A percentile compares a stretch with the other conserved stretches of the same genome.
phyloP scores from a whole-genome alignment of 2,113 vertebrate genomes.

The Triplophysa rosa region DNA sequence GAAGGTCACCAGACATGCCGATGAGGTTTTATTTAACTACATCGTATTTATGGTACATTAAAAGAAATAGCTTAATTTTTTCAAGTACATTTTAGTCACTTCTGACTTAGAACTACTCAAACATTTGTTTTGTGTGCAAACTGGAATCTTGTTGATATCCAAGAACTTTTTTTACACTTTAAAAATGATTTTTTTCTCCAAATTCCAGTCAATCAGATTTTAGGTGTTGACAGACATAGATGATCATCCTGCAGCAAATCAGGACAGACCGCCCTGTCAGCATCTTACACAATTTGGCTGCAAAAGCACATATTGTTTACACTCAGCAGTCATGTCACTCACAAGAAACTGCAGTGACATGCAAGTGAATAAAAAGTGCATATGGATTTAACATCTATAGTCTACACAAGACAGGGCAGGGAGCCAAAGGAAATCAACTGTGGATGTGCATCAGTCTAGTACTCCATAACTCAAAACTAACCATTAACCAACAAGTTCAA shows the following conservation, averaged over 20 bases:
- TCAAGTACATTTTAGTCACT: too few relatives aligned
- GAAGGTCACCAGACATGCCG: too few relatives aligned
- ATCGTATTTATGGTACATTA: too few relatives aligned
- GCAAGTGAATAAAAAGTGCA: slow-evolving; percentile 12
- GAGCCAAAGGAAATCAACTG: slow-evolving; percentile 64
- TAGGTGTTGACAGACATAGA: neutral
- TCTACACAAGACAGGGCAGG: slow-evolving; percentile 54
- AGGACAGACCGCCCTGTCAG: neutral
- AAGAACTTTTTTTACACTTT: too few relatives aligned
- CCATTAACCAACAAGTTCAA: slow-evolving; percentile 30
- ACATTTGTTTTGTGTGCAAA: too few relatives aligned
- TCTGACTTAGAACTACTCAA: too few relatives aligned
- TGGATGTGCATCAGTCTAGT: slow-evolving; percentile 55
- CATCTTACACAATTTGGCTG: neutral
- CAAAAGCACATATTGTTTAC: slow-evolving; percentile 1
- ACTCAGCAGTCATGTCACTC: slow-evolving; percentile 27
- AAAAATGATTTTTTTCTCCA: slow-evolving; percentile 1
- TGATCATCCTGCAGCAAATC: neutral
- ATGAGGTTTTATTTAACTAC: too few relatives aligned
- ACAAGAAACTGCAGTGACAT: slow-evolving; percentile 8
- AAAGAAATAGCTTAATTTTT: too few relatives aligned
- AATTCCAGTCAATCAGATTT: slow-evolving; percentile 4
- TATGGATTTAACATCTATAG: neutral
- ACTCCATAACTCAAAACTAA: slow-evolving; percentile 51
- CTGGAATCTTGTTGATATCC: neutral